Conservation (phyloP, 2,797 vertebrate genomes). For the Vespertilio murinus region DNA sequence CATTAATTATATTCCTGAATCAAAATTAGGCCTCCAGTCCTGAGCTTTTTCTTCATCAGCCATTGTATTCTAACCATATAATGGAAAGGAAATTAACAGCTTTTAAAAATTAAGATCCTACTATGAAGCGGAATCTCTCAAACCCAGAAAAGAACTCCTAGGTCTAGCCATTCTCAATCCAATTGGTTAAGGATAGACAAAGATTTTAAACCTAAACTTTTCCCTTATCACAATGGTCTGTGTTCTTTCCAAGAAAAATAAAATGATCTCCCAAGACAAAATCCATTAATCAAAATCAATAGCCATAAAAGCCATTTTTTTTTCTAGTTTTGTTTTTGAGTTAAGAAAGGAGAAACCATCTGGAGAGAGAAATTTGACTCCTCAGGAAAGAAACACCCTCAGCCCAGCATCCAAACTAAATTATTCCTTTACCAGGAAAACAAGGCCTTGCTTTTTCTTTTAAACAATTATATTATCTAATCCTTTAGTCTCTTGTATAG, state of each 20-base stretch:
- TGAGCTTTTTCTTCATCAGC: constrained; percentile 36
- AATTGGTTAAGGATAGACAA: not conserved
- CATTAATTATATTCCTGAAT: constrained; percentile 70
- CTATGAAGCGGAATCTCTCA: not conserved
- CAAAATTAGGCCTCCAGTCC: constrained; percentile 60
- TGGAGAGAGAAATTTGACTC: constrained; percentile 62
- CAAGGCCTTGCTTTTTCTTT: not conserved
- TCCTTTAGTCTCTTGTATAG: not conserved
- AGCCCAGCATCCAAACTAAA: not conserved
- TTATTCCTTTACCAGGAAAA: not conserved
- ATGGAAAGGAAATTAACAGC: constrained; percentile 26
- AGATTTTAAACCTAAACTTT: constrained; percentile 36
- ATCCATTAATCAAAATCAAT: constrained; percentile 69
- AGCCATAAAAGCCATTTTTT: constrained; percentile 52
- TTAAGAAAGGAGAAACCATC: constrained; percentile 55
- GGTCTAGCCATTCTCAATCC: not conserved
- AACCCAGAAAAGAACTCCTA: not conserved
- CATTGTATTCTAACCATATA: constrained; percentile 18
- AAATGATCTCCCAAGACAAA: constrained; percentile 52
- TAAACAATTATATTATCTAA: not conserved
- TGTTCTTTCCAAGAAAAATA: constrained; percentile 55
- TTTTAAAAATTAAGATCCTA: constrained; percentile 22
- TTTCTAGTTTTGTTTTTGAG: constrained; percentile 2
- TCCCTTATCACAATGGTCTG: constrained; percentile 8
- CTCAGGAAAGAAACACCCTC: constrained; percentile 39